Percentiles rank a stretch among this genome's conserved stretches.
Conservation (phyloP, 1,140 invertebrate species). For the Hylaeus volcanicus region DNA sequence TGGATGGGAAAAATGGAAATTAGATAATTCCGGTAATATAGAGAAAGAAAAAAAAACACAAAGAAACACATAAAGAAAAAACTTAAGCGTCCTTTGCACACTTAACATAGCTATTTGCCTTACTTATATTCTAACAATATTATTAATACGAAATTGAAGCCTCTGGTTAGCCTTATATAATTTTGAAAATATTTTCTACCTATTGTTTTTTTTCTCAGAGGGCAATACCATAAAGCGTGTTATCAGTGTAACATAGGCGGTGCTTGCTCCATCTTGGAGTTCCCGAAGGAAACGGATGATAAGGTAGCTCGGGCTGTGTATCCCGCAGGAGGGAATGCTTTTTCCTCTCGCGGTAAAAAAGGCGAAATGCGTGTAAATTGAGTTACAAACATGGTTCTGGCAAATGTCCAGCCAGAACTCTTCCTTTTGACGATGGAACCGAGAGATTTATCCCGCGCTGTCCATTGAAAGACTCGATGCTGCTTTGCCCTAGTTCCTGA, state of each 20-base stretch:
- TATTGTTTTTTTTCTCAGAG: too few species aligned
- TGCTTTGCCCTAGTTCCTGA: slow-evolving; percentile 10
- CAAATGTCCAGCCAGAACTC: slow-evolving; percentile 48
- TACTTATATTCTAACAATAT: too few species aligned
- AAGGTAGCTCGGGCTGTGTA: slow-evolving; percentile 53
- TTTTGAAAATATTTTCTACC: too few species aligned
- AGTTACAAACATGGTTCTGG: slow-evolving; percentile 48
- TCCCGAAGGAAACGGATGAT: slow-evolving; percentile 53
- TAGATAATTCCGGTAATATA: too few species aligned
- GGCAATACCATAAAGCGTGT: not conserved
- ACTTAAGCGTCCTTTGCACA: too few species aligned
- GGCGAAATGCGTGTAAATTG: slow-evolving; percentile 48
- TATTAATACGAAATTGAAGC: not conserved
- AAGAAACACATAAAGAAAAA: too few species aligned
- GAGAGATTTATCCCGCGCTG: slow-evolving; percentile 53
- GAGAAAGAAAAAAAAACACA: too few species aligned
- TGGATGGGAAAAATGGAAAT: too few species aligned
- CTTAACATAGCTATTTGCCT: too few species aligned
- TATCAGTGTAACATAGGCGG: slow-evolving; percentile 7
- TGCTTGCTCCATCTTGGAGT: slow-evolving; percentile 61
- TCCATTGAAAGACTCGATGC: slow-evolving; percentile 22
- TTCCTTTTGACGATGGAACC: slow-evolving; percentile 25
- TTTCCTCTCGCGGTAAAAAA: slow-evolving; percentile 49
- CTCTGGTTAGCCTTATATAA: too few species aligned
- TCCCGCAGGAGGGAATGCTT: slow-evolving; percentile 35